Percentiles rank a stretch among this genome's conserved stretches.
Evolutionary conservation across 30 jellyfish, hydroid and myxozoan genomes (phyloP).

Genomic region (Rhopilema esculentum): DNA sequence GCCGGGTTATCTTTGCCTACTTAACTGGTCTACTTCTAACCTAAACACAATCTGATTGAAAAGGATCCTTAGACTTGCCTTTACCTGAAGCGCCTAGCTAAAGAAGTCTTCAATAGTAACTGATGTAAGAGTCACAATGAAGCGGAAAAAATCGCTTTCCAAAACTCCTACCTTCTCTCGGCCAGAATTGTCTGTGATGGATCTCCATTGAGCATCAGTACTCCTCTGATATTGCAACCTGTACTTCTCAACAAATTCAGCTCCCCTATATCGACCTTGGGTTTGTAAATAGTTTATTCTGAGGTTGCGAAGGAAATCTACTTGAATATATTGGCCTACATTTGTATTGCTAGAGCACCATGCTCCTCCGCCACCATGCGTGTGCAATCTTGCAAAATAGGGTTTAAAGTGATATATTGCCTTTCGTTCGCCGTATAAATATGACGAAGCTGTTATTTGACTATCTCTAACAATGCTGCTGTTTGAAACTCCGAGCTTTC

Average conservation of each 20-base stretch:
- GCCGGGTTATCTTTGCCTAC: too few relatives aligned
- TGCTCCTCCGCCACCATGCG: constrained; percentile 75
- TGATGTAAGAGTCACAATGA: neutral
- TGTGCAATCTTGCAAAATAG: constrained; percentile 52
- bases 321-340: constrained; percentile 62
- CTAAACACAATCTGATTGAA: too few relatives aligned
- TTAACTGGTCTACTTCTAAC: too few relatives aligned
- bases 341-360: constrained; percentile 74
- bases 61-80: too few relatives aligned
- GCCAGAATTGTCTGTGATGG: constrained; percentile 10
- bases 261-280: constrained; percentile 77
- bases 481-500: constrained; percentile 64
- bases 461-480: constrained; percentile 54
- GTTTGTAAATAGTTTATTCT: constrained; percentile 33
- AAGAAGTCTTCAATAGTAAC: neutral
- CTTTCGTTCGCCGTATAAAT: constrained; percentile 39
- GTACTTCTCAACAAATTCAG: constrained; percentile 58
- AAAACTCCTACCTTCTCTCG: constrained; percentile 31
- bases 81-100: neutral
- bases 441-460: constrained; percentile 75
- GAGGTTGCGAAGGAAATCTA: constrained; percentile 65
- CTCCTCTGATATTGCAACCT: constrained; percentile 60
- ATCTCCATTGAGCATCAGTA: constrained; percentile 65
- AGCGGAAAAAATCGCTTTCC: neutral
- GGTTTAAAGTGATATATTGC: constrained; percentile 68